These are phyloP conservation scores for Poecile montanus DNA, from an alignment of 2,797 vertebrate species.

Conservation along the genomic window DNA sequence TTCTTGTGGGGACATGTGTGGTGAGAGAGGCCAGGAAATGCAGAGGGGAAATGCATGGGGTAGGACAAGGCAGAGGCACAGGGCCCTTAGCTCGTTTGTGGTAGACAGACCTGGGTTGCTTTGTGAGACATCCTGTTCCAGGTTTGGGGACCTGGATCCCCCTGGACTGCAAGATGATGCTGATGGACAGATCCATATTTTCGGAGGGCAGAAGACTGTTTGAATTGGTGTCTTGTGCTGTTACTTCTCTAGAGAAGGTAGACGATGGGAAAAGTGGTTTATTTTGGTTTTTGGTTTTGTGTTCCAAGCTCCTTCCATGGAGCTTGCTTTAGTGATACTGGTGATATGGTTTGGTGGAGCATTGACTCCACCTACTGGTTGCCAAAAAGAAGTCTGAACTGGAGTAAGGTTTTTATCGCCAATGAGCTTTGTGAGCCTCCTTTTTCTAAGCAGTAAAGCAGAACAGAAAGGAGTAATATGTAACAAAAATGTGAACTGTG, in stretches of 20 bases:
- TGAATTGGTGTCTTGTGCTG: not conserved
- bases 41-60: not conserved
- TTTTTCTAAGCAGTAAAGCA: not conserved
- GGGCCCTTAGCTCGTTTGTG: not conserved
- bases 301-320: not conserved
- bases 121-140: not conserved
- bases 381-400: not conserved
- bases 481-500: conserved; percentile 26
- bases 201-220: not conserved
- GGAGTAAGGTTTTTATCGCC: not conserved
- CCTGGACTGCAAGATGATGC: not conserved
- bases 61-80: not conserved
- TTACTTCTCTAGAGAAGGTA: not conserved
- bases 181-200: not conserved
- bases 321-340: not conserved
- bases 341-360: not conserved
- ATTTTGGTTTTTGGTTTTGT: not conserved
- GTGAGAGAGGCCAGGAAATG: not conserved
- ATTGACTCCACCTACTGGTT: not conserved
- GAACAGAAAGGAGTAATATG: conserved; percentile 7
- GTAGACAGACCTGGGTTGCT: not conserved
- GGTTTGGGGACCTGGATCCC: not conserved
- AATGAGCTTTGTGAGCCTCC: not conserved
- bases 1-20: not conserved
- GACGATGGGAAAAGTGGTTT: not conserved